Conservation (phyloP, 2,888 invertebrate species). For the Dryobota labecula region DNA sequence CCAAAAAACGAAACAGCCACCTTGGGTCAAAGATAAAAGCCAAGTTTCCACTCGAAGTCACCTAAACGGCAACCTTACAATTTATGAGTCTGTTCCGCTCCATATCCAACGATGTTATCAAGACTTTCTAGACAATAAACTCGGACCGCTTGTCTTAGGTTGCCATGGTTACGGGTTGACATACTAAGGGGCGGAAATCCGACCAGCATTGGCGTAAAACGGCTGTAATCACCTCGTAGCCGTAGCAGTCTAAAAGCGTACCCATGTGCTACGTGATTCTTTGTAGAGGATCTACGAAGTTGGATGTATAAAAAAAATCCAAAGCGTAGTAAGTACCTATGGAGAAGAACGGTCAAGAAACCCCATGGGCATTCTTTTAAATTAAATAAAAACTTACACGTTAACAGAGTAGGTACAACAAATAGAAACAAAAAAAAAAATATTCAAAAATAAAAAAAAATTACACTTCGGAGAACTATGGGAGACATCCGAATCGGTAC, state of each 20-base stretch:
- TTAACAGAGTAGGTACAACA: no score
- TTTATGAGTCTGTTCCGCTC: slow-evolving; percentile 35
- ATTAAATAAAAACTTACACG: no score
- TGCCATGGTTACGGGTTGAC: slow-evolving; percentile 49
- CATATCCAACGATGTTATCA: slow-evolving; percentile 37
- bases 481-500: no score
- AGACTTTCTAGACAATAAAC: slow-evolving; percentile 53
- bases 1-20: neutral
- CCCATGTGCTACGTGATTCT: slow-evolving; percentile 63
- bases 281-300: slow-evolving; percentile 56
- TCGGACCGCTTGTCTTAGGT: slow-evolving; percentile 43
- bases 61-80: slow-evolving; percentile 30
- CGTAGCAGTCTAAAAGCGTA: slow-evolving; percentile 62
- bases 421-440: no score
- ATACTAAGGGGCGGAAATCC: slow-evolving; percentile 38
- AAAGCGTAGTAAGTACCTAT: no score
- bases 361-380: no score
- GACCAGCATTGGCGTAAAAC: slow-evolving; percentile 47
- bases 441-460: no score
- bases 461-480: no score
- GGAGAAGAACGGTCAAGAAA: no score
- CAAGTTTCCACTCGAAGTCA: slow-evolving; percentile 33
- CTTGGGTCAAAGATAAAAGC: slow-evolving; percentile 24
- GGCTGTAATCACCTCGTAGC: slow-evolving; percentile 51
- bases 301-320: neutral